phyloP scores from a whole-genome alignment of 2,113 vertebrate genomes.

The Chrysochloris asiatica region DNA sequence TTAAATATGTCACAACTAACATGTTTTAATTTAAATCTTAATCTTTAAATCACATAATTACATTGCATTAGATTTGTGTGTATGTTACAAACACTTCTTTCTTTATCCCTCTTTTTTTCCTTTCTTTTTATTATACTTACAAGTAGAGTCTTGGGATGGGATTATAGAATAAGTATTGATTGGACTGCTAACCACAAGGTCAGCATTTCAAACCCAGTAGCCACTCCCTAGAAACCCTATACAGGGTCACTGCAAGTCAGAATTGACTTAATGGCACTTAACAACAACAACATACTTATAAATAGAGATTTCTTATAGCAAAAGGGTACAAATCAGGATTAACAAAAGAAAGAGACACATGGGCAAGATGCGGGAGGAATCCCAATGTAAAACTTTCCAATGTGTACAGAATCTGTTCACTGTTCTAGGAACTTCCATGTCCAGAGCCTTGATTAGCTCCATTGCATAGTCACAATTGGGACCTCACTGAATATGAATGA shows the following conservation, averaged over 20 bases:
- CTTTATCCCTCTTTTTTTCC: too few relatives aligned
- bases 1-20: neutral
- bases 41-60: neutral
- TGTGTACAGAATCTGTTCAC: neutral
- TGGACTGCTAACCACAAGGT: too few relatives aligned
- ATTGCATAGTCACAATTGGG: neutral
- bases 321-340: neutral
- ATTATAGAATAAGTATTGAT: too few relatives aligned
- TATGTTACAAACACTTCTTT: neutral
- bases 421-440: neutral
- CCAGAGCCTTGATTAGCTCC: neutral
- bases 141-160: too few relatives aligned
- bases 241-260: too few relatives aligned
- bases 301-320: neutral
- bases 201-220: too few relatives aligned
- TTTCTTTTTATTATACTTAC: too few relatives aligned
- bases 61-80: neutral
- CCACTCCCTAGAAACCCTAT: too few relatives aligned
- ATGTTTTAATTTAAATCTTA: neutral
- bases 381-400: neutral
- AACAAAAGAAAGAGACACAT: too few relatives aligned
- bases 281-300: too few relatives aligned
- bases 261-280: too few relatives aligned
- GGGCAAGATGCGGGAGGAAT: neutral
- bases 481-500: neutral